Base-by-base conservation (phyloP, 2,797 vertebrate species). In the Rhadinocentrus ornatus region DNA sequence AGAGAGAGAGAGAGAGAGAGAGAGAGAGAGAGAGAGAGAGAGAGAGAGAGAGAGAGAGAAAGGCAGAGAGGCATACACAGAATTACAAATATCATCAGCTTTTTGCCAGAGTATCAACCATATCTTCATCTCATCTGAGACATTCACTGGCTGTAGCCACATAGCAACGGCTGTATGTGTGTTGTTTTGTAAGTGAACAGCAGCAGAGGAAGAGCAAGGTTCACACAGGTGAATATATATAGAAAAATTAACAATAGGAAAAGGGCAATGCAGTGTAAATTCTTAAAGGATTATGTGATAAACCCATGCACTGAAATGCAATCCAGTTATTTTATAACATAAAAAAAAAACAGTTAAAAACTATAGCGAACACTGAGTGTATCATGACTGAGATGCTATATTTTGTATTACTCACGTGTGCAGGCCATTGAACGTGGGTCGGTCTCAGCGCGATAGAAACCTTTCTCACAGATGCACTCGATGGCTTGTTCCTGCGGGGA, bases 391-490 rank as follows among this genome's bases (percentile, higher is more conserved):
- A 26, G 22, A 22, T 60, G 48, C 22, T 24, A 2, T 32, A 34
- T 59, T 72, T 71, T 67, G 27, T 32, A 7, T 44, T 26, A 93
- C 95, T 95, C 78, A 96, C 95, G 92, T 60, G 95, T 95, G 84
- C 95, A 96, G 69, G 95, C 86, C 93, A 94, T 94, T 39, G 95
- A 94, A 65, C 92, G 93, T 0, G 94, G 93, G 86, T 96, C 95
- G 0, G 77, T 69, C 77, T 95, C 93, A 0, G 95, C 93, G 0
- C 95, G 91, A 88, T 95, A 83, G 90, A 91, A 96, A 29, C 94
- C 91, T 75, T 90, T 94, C 79, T 95, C 94, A 15, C 95, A 96
- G 4, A 89, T 64, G 39, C 95, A 96, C 81, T 95, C 94, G 0
- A 87, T 72, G 6, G 95, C 93, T 39, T 91, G 92, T 73, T 95